Evolutionary conservation across 1,140 invertebrate genomes (phyloP).

Genomic region (Zaprionus ornatus): DNA sequence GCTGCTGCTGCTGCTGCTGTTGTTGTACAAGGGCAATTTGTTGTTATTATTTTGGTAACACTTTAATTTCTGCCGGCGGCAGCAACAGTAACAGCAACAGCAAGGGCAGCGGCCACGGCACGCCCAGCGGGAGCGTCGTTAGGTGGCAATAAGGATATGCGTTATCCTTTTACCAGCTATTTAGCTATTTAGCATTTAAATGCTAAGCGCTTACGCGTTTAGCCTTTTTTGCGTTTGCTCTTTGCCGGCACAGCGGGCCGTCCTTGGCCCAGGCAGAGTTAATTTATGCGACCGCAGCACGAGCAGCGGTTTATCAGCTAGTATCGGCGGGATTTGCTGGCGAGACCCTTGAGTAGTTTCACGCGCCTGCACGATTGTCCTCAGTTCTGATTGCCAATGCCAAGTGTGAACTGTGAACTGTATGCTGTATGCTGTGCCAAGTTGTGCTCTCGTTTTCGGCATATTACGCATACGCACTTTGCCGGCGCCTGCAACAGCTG

Average conservation of each 20-base stretch:
- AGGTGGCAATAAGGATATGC: slow-evolving; percentile 73
- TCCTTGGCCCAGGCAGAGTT: slow-evolving; percentile 20
- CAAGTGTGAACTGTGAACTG: neutral
- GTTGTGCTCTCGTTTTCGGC: neutral
- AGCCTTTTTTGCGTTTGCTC: slow-evolving; percentile 37
- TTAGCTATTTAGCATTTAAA: slow-evolving; percentile 77
- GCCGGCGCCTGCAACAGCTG: slow-evolving; percentile 1
- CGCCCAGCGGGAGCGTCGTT: slow-evolving; percentile 51
- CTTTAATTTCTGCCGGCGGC: slow-evolving; percentile 66
- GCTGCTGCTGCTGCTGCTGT: slow-evolving; percentile 12
- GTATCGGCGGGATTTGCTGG: slow-evolving; percentile 10
- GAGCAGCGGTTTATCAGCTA: slow-evolving; percentile 48
- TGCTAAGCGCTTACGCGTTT: slow-evolving; percentile 63
- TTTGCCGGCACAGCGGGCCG: slow-evolving; percentile 8
- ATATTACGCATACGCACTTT: slow-evolving; percentile 20
- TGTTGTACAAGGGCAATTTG: slow-evolving; percentile 65
- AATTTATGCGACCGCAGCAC: slow-evolving; percentile 51
- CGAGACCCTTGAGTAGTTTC: slow-evolving; percentile 25
- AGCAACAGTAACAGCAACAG: no score
- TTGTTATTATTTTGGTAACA: slow-evolving; percentile 81
- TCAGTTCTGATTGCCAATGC: neutral
- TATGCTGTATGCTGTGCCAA: no score
- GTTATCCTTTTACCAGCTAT: slow-evolving; percentile 76
- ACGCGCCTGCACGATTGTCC: slow-evolving; percentile 20
- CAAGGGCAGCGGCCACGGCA: slow-evolving; percentile 4